Conservation (phyloP, 2,113 vertebrate genomes). For the Mellivora capensis region DNA sequence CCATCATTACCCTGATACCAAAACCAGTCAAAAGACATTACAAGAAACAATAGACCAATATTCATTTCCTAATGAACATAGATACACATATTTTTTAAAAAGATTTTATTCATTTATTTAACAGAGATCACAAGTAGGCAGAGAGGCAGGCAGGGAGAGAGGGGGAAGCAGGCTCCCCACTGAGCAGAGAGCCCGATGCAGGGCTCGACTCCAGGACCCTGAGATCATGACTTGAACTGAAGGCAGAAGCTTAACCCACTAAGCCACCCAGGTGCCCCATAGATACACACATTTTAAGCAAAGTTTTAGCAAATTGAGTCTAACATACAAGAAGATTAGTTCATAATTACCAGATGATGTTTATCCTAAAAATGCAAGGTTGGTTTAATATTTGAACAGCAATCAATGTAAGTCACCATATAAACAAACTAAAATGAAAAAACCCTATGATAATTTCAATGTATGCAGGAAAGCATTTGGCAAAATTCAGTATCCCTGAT, state of each 20-base stretch:
- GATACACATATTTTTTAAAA: neutral
- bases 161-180: no score
- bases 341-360: neutral
- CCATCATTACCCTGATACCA: neutral
- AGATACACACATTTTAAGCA: neutral
- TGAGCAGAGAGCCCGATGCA: no score
- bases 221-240: no score
- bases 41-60: neutral
- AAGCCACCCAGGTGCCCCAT: no score
- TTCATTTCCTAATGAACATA: neutral
- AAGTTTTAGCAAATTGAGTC: neutral
- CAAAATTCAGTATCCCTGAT: neutral
- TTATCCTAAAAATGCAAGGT: neutral
- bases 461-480: neutral
- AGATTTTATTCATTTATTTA: no score
- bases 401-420: neutral
- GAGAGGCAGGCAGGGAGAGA: no score
- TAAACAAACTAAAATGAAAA: slow-evolving; percentile 16
- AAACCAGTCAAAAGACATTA: neutral
- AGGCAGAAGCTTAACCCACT: no score
- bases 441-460: neutral
- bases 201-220: no score
- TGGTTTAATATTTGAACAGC: slow-evolving; percentile 15
- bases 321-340: neutral
- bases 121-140: no score